These are phyloP conservation scores for Daktulosphaira vitifoliae DNA, from an alignment of 1,140 invertebrate genomes.

Conservation along the genomic window DNA sequence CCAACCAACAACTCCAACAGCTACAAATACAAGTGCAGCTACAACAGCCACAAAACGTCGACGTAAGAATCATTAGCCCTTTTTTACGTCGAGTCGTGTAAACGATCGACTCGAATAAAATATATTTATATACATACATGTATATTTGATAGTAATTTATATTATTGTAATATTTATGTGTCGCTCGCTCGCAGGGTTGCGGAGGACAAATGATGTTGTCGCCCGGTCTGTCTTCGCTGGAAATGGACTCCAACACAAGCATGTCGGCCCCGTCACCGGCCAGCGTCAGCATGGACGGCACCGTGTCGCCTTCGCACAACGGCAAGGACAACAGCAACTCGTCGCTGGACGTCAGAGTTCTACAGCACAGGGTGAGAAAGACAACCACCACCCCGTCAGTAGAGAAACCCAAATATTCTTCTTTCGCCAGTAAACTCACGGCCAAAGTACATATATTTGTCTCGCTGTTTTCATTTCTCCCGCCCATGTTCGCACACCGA, in stretches of 20 bases:
- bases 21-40: conserved; percentile 58
- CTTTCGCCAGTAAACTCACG: conserved; percentile 32
- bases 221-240: conserved; percentile 60
- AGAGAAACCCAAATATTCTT: conserved; percentile 24
- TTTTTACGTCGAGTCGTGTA: background rate
- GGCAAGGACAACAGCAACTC: conserved; percentile 21
- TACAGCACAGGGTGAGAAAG: conserved; percentile 74
- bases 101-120: no score
- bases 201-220: conserved; percentile 50
- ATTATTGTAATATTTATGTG: no score
- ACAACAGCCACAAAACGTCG: conserved; percentile 42
- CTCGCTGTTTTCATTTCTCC: background rate
- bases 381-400: conserved; percentile 17
- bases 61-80: background rate
- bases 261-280: conserved; percentile 67
- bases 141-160: no score
- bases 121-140: no score
- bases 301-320: conserved; percentile 38
- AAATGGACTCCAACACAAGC: conserved; percentile 65
- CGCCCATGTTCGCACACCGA: background rate
- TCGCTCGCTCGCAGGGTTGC: no score
- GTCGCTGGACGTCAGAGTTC: conserved; percentile 60
- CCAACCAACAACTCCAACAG: conserved; percentile 53
- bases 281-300: conserved; percentile 58
- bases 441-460: conserved; percentile 29